phyloP scores from a whole-genome alignment of 92 coral and sea anemone genomes.

The Pocillopora grandis region DNA sequence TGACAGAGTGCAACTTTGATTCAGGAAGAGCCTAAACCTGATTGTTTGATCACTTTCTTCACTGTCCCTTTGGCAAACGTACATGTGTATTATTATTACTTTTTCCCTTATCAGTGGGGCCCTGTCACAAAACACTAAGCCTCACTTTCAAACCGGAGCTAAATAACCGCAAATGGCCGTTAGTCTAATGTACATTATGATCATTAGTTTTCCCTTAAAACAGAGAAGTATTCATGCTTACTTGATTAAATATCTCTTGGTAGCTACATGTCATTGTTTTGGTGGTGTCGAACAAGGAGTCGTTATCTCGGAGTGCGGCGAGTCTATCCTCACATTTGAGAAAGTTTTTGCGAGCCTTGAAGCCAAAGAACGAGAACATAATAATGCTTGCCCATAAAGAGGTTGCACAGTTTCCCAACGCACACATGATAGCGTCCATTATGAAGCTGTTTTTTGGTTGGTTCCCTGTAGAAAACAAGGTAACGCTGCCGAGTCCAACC shows the following conservation, averaged over 20 bases:
- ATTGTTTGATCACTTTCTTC: too few species aligned
- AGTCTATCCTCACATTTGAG: constrained; percentile 46
- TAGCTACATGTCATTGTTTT: constrained; percentile 9
- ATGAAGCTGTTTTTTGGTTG: constrained; percentile 72
- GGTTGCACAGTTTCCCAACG: constrained; percentile 81
- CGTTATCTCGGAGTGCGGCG: neutral
- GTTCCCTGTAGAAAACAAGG: constrained; percentile 77
- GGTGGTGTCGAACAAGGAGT: neutral
- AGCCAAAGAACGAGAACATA: constrained; percentile 94
- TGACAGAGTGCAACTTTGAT: too few species aligned
- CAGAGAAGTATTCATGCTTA: neutral
- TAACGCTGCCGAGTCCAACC: constrained; percentile 86
- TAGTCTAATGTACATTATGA: too few species aligned
- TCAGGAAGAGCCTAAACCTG: too few species aligned
- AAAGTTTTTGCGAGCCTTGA: constrained; percentile 63
- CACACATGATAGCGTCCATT: constrained; percentile 74
- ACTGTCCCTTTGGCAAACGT: too few species aligned
- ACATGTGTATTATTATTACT: too few species aligned
- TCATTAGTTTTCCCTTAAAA: too few species aligned
- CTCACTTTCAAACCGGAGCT: too few species aligned
- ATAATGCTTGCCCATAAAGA: constrained; percentile 95
- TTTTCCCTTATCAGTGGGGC: too few species aligned
- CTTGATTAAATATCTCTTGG: constrained; percentile 19
- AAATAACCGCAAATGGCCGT: too few species aligned
- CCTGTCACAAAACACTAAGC: too few species aligned